Conservation (phyloP, 92 coral and sea anemone species). For the Palythoa grandiflora region DNA sequence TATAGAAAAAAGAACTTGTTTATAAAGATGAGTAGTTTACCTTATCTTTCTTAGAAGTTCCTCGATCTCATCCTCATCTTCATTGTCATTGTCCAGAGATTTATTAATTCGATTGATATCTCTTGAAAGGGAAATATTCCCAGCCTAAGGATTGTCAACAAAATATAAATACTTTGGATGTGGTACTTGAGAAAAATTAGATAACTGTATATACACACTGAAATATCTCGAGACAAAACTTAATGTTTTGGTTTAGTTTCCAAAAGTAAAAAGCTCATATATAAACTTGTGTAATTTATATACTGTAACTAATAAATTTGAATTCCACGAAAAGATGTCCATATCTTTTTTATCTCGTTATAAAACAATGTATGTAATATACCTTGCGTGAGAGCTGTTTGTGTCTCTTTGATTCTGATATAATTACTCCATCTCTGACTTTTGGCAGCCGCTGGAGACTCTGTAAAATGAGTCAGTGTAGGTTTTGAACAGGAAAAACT, state of each 20-base stretch:
- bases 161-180: neutral
- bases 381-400: slow-evolving; percentile 29
- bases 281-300: no score
- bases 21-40: neutral
- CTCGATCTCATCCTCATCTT: slow-evolving; percentile 46
- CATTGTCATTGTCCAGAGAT: slow-evolving; percentile 21
- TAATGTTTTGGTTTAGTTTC: no score
- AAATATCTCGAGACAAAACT: no score
- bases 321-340: neutral
- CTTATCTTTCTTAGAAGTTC: slow-evolving; percentile 36
- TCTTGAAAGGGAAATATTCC: slow-evolving; percentile 20
- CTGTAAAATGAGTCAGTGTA: neutral
- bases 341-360: neutral
- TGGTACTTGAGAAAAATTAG: neutral
- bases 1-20: neutral
- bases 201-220: neutral
- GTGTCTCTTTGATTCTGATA: slow-evolving; percentile 28
- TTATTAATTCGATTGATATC: slow-evolving; percentile 13
- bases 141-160: neutral
- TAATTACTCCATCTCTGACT: slow-evolving; percentile 9
- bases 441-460: slow-evolving; percentile 23
- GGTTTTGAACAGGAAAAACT: no score
- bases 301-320: no score
- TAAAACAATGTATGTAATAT: neutral
- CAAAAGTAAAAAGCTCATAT: no score